Evolutionary conservation across 1,140 invertebrate species (phyloP), one percentile per base, ranked within the genome.

Genomic region (Hyposmocoma kahamanoa): DNA sequence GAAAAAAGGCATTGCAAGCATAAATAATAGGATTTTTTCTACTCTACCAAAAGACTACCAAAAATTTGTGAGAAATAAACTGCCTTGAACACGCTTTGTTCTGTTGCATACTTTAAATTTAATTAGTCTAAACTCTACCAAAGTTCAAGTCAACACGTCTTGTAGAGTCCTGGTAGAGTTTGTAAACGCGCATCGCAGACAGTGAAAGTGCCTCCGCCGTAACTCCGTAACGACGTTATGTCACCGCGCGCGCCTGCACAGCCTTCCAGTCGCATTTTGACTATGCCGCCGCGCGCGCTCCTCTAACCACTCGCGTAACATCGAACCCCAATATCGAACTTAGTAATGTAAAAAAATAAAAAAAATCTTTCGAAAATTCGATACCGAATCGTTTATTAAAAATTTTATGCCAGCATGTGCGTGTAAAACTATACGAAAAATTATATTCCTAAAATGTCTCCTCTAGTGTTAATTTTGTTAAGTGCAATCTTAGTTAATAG

Each of bases 251-350:
- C 49, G 22, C 39, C 41, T 34, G 38, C 44, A 59, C 67, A 34
- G 45, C 55, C 43, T 11, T 10, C n/a, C 79, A 79, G 72, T 82
- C 66, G 62, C 55, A 49, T 51, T 53, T 46, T 63, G 67, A 69
- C 69, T 65, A 70, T 72, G 76, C 55, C 68, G 71, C 62, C 66
- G 77, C 67, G 77, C 67, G 78, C 72, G 67, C 71, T 71, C 67
- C 62, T 68, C 42, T 64, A 50, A 60, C 45, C 50, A 36, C 41
- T 51, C 62, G 44, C 49, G 26, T n/a, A 21, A 34, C 47, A 34
- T 34, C 51, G 57, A 58, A 48, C 43, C 41, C 47, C 19, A 21
- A 42, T 43, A 24, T 30, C 22, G 22, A 30, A 36, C 28, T 15
- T 11, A 41, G 38, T 41, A 20, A 41, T 36, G 32, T 36, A 17